Conservation (phyloP, 1,140 invertebrate genomes). For the Caerostris darwini region DNA sequence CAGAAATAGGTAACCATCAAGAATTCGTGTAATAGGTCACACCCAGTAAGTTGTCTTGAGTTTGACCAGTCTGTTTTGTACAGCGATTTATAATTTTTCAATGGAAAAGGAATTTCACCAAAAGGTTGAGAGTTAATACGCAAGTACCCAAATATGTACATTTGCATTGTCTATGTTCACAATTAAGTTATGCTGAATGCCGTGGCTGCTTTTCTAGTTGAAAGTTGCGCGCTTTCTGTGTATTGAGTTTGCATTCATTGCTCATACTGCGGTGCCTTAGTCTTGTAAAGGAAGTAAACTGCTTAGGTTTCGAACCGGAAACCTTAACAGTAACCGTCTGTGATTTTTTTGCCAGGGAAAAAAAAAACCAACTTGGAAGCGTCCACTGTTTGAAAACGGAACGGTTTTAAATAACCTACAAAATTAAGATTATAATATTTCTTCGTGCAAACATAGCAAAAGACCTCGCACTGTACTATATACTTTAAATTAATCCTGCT, state of each 20-base stretch:
- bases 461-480: no score
- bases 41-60: no score
- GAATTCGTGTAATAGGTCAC: no score
- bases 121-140: no score
- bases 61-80: no score
- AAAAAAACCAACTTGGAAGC: constrained; percentile 51
- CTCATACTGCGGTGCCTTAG: constrained; percentile 72
- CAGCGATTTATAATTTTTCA: no score
- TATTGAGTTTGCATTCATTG: constrained; percentile 56
- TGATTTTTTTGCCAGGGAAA: constrained; percentile 73
- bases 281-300: constrained; percentile 48
- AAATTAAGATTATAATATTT: no score
- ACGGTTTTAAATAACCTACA: no score
- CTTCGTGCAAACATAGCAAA: no score
- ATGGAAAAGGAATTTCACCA: no score
- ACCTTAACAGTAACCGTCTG: constrained; percentile 48
- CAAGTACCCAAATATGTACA: neutral
- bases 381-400: constrained; percentile 66
- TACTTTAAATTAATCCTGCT: no score
- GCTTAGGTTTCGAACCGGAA: neutral
- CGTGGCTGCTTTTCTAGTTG: constrained; percentile 18
- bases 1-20: no score
- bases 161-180: neutral
- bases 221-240: constrained; percentile 21
- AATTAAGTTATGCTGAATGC: constrained; percentile 18